phyloP scores from a whole-genome alignment of 2,797 vertebrate genomes.

The Simalia tracyae region DNA sequence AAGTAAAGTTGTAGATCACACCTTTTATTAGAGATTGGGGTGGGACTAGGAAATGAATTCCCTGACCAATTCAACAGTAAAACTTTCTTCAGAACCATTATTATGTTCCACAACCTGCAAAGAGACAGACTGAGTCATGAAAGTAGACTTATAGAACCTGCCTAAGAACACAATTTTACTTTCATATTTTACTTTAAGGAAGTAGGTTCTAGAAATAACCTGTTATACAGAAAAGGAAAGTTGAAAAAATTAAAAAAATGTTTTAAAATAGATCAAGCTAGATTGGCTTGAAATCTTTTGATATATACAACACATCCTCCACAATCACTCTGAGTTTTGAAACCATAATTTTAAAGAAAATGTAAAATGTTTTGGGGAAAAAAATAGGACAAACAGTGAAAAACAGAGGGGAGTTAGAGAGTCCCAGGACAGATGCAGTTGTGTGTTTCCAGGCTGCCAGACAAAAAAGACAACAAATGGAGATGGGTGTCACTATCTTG shows the following conservation, averaged over 20 bases:
- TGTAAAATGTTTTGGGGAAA: neutral
- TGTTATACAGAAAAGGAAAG: neutral
- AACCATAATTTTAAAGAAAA: neutral
- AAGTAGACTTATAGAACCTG: neutral
- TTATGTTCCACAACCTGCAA: neutral
- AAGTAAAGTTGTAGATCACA: neutral
- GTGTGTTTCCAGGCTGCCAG: neutral
- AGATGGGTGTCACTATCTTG: neutral
- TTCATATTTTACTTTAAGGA: neutral
- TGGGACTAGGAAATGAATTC: neutral
- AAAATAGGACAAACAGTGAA: neutral
- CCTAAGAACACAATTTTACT: neutral
- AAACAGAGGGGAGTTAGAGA: neutral
- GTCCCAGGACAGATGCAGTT: neutral
- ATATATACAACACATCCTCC: neutral
- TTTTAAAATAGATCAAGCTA: neutral
- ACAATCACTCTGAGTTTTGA: neutral
- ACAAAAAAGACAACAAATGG: neutral
- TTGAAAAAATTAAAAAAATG: neutral
- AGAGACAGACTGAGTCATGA: neutral
- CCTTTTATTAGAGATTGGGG: neutral
- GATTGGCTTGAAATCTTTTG: neutral
- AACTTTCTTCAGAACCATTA: neutral
- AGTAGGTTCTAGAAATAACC: neutral
- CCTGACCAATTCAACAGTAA: neutral